Percentiles rank a stretch among this genome's conserved stretches.
Evolutionary conservation across 2,113 vertebrate species (phyloP).

Genomic region (Xerus inauris): DNA sequence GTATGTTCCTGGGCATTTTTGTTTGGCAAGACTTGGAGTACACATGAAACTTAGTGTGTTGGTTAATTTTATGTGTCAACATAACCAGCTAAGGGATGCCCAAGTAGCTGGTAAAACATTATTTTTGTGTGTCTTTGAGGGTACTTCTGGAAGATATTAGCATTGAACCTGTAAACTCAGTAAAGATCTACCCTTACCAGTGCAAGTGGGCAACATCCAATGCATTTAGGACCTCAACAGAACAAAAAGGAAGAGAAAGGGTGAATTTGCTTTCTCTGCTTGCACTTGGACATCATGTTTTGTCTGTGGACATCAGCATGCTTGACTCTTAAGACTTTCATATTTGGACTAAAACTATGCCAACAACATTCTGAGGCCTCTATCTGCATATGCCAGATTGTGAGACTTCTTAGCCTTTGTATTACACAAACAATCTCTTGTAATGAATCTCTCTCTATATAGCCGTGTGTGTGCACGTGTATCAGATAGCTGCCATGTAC

Average conservation of each 20-base stretch:
- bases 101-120: background rate
- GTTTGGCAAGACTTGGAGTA: background rate
- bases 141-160: background rate
- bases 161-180: background rate
- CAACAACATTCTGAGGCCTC: background rate
- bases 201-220: background rate
- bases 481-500: no score
- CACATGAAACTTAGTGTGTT: background rate
- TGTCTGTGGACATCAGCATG: background rate
- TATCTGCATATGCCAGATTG: background rate
- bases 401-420: background rate
- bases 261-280: background rate
- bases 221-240: background rate
- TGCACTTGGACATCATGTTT: background rate
- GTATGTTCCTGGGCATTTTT: background rate
- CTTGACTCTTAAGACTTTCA: background rate
- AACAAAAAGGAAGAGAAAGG: background rate
- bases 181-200: background rate
- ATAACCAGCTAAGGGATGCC: background rate
- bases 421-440: background rate
- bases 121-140: background rate
- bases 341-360: background rate
- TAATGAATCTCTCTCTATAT: background rate
- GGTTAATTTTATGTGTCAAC: background rate
- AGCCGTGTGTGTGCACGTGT: background rate